A percentile compares a stretch with the other conserved stretches of the same genome.
Conservation (phyloP, 1,140 invertebrate genomes). For the Myzus persicae region DNA sequence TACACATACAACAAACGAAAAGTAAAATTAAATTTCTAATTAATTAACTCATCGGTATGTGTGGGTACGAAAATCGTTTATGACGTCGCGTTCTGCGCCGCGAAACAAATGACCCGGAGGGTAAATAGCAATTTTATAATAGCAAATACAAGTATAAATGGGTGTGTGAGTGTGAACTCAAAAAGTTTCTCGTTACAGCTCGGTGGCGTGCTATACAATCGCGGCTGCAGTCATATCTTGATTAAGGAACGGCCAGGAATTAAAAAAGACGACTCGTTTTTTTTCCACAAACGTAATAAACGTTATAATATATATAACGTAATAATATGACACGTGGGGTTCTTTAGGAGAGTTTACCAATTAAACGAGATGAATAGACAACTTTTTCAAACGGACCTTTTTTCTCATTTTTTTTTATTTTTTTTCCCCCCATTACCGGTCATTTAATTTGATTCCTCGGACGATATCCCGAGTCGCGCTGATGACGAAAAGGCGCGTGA, state of each 20-base stretch:
- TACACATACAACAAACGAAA: neutral
- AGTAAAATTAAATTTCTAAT: neutral
- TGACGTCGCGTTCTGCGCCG: neutral
- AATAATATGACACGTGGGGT: neutral
- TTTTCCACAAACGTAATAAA: neutral
- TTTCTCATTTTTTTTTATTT: neutral
- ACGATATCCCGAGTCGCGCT: neutral
- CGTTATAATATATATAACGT: no score
- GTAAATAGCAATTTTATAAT: neutral
- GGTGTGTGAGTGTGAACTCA: neutral
- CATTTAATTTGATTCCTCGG: neutral
- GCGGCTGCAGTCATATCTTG: neutral
- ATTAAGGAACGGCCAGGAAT: neutral
- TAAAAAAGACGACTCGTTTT: neutral
- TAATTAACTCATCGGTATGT: neutral
- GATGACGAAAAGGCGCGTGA: neutral
- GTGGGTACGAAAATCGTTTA: neutral
- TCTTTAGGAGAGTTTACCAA: neutral
- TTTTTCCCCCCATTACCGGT: constrained; percentile 15
- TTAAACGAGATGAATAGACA: neutral
- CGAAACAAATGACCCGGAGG: neutral
- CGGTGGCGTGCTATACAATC: neutral
- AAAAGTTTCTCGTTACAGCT: neutral
- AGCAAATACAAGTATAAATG: neutral
- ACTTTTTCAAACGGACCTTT: neutral